phyloP scores from a whole-genome alignment of 2,888 invertebrate species.

The Euproctis similis region DNA sequence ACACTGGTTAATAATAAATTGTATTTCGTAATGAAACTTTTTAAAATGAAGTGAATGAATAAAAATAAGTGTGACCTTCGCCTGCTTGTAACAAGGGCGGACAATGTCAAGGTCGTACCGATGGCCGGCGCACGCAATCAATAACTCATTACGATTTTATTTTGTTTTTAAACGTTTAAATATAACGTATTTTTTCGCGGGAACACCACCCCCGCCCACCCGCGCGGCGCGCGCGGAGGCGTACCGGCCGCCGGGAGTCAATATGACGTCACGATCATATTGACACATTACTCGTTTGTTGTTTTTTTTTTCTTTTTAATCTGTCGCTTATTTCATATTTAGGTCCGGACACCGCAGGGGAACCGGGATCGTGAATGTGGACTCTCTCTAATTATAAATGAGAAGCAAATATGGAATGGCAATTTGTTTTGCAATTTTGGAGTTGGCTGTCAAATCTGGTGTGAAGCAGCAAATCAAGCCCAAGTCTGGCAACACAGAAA shows the following conservation, averaged over 20 bases:
- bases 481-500: no score
- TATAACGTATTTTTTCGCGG: constrained; percentile 50
- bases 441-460: no score
- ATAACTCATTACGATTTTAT: constrained; percentile 62
- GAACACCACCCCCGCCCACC: no score
- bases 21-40: constrained; percentile 4
- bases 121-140: constrained; percentile 42
- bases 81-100: constrained; percentile 28
- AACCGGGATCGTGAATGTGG: no score
- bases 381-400: no score
- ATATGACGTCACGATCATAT: constrained; percentile 37
- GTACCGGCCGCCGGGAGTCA: constrained; percentile 29
- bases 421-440: no score
- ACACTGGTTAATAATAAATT: no score
- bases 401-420: no score
- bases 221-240: constrained; percentile 36
- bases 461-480: no score
- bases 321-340: no score
- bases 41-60: constrained; percentile 23
- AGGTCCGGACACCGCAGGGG: no score
- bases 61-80: constrained; percentile 51
- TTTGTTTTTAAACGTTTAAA: constrained; percentile 54
- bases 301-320: constrained; percentile 20
- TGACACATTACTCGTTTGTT: constrained; percentile 17
- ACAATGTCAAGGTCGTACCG: constrained; percentile 34